A percentile compares a stretch with the other conserved stretches of the same genome.
Evolutionary conservation across 2,797 vertebrate genomes (phyloP).

Genomic region (Syndactyla subalaris): DNA sequence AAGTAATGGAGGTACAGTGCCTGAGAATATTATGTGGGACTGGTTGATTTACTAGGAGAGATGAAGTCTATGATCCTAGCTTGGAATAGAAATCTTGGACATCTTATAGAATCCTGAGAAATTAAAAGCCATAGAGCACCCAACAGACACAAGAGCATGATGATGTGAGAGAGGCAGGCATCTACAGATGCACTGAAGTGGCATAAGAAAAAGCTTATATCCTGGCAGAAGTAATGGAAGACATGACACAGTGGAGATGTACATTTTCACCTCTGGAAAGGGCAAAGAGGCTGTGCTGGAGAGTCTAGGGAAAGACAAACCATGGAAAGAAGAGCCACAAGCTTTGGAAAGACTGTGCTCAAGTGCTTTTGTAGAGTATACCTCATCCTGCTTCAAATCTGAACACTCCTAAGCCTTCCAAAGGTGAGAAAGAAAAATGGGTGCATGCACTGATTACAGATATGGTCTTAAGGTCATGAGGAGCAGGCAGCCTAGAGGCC

Average conservation of each 20-base stretch:
- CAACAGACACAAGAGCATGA: not conserved
- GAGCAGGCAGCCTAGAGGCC: not conserved
- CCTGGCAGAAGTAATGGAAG: not conserved
- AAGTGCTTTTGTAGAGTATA: not conserved
- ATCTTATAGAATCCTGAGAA: not conserved
- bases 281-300: not conserved
- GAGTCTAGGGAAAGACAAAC: not conserved
- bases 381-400: not conserved
- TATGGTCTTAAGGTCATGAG: not conserved
- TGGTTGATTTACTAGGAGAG: not conserved
- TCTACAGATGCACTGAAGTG: not conserved
- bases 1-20: conserved; percentile 6
- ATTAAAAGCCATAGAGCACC: not conserved
- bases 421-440: not conserved
- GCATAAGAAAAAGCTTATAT: not conserved
- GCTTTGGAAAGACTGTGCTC: not conserved
- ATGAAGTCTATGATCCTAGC: not conserved
- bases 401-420: not conserved
- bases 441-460: not conserved
- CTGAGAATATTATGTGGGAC: not conserved
- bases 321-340: not conserved
- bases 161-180: not conserved
- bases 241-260: not conserved
- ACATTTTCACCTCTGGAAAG: not conserved
- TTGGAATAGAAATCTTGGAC: not conserved